Evolutionary conservation across 2,113 vertebrate species (phyloP), one percentile per base, ranked within the genome.

Genomic region (Sminthopsis crassicaudata): DNA sequence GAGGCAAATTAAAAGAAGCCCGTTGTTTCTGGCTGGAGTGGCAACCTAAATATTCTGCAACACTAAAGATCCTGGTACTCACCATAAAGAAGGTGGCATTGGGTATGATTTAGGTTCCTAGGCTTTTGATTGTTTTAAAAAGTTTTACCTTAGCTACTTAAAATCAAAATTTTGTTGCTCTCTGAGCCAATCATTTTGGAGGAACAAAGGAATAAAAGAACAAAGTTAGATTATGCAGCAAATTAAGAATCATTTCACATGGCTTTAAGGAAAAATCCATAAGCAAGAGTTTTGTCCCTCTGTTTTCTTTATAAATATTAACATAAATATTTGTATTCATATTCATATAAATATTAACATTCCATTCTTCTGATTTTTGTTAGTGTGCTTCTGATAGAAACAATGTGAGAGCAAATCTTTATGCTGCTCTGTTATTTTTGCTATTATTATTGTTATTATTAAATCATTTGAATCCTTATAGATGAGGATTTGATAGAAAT

Each of bases 1-100:
- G 91, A 90, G 91, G 92, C 91, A 96, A 95, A 94, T 94, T 96
- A 97, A 98, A 98, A 94, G 97, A 84, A 96, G 91, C 46, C 96
- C 97, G 46, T 90, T 96, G 96, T 91, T 96, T n/a, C 92, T 97
- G 97, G 95, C 60, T 42, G n/a, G n/a, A 19, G 11, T 67, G 36
- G 60, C 30, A 67, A 36, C 27, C 27, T 36, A 76, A 76, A n/a
- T 19, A 84, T 84, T 42, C n/a, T 84, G 19, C 67, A 84, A 23
- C 8, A 23, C 16, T 93, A 92, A 90, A 55, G 91, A 6, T 92
- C 3, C 50, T 23, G 46, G 36, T 97, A 93, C n/a, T 93, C 97
- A 95, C 92, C 8, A 92, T 10, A 48, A 67, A 54, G 91, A 94
- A 97, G 97, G 97, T 98, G 97, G 96, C 25, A 46, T 67, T 10